phyloP scores from a whole-genome alignment of 2,797 vertebrate species.

The Spizella passerina region DNA sequence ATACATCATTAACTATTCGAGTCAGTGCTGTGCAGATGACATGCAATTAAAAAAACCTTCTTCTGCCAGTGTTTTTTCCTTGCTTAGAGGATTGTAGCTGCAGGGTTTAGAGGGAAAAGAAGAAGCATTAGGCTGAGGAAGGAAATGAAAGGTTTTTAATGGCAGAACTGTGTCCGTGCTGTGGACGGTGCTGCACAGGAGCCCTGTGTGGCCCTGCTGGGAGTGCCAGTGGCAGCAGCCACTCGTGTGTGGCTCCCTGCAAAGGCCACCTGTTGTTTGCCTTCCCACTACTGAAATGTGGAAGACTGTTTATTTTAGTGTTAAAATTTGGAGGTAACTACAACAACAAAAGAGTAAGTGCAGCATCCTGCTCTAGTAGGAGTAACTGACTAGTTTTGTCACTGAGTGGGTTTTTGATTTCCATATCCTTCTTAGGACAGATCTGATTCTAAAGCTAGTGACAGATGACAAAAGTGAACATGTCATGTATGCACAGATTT shows the following conservation, averaged over 20 bases:
- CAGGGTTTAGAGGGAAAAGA: not conserved
- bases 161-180: not conserved
- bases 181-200: too few relatives aligned
- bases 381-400: constrained; percentile 12
- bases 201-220: not conserved
- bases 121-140: not conserved
- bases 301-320: not conserved
- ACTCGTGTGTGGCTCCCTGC: not conserved
- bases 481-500: not conserved
- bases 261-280: not conserved
- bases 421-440: not conserved
- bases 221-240: not conserved
- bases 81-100: not conserved
- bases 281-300: not conserved
- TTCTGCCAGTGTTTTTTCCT: not conserved
- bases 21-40: not conserved
- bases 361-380: not conserved
- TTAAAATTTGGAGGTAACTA: not conserved
- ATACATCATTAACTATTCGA: not conserved
- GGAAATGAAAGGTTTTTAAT: not conserved
- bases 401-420: not conserved
- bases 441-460: not conserved
- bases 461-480: not conserved
- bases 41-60: not conserved
- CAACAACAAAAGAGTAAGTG: not conserved